Evolutionary conservation across 2,113 vertebrate genomes (phyloP), one percentile per base, ranked within the genome.

Genomic region (Tetrax tetrax): DNA sequence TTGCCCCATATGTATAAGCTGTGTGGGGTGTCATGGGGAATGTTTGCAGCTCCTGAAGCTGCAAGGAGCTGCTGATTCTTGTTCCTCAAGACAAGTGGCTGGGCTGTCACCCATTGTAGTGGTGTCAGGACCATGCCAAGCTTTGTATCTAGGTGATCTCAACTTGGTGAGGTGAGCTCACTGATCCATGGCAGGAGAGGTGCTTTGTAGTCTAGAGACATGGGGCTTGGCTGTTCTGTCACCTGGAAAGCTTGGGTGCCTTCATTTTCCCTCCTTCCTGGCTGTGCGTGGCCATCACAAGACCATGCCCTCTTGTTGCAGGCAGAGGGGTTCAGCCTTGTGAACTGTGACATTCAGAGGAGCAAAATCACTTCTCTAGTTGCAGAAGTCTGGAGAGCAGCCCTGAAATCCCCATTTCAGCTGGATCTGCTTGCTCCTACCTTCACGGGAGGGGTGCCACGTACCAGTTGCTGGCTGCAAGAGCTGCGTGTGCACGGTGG

Each of bases 31-130:
- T 56, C 11, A 50, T 3, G 13, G 24, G 65, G 50, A 82, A 51
- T 28, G 51, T 14, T 41, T 69, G 25, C 50, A 84, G 25, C 17
- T 94, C 64, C 54, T 48, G 43, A 37, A 76, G 56, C 61, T 82
- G 51, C 41, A 85, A 82, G 60, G 60, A 82, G 12, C 41, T 88
- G 33, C 41, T 75, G 41, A 23, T 80, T 47, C 47, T 60, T 65
- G 0, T 37, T 78, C 22, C 11, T 72, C n/a, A 60, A 66, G 41
- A 79, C 31, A 86, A 66, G 25, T 7, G 45, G 27, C 75, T 60
- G 66, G 45, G 45, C 23, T 1, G 3, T 10, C 2, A 1, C 33
- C 35, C 0, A 0, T 53, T 17, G 45, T 45, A 43, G 2, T 35
- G 27, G 21, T 74, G 63, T 77, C 29, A 65, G 68, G 43, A 48